A percentile compares a stretch with the other conserved stretches of the same genome.
These are phyloP conservation scores for Ophion slaviceki DNA, from an alignment of 2,888 invertebrate species.

Conservation along the genomic window DNA sequence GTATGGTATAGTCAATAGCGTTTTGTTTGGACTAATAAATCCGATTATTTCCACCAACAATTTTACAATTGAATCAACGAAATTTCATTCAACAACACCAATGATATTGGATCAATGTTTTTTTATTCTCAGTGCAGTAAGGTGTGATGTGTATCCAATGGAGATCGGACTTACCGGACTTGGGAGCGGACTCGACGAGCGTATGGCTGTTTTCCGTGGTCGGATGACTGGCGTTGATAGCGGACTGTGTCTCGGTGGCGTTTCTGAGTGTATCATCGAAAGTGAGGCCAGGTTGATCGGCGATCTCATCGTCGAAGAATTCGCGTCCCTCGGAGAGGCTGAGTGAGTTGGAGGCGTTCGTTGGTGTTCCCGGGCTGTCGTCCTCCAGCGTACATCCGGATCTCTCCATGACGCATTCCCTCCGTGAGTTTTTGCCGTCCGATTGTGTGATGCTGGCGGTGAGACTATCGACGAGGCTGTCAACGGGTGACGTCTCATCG, in stretches of 20 bases:
- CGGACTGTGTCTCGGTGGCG: conserved; percentile 69
- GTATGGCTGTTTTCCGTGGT: conserved; percentile 81
- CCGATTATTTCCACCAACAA: too few species aligned
- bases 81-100: too few species aligned
- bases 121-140: neutral
- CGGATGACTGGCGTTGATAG: conserved; percentile 67
- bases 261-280: conserved; percentile 87
- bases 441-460: conserved; percentile 84
- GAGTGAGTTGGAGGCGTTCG: conserved; percentile 90
- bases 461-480: conserved; percentile 89
- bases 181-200: conserved; percentile 78
- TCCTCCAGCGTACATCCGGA: conserved; percentile 80
- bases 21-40: too few species aligned
- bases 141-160: neutral
- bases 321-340: conserved; percentile 93
- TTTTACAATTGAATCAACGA: too few species aligned
- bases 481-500: conserved; percentile 93
- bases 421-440: conserved; percentile 83
- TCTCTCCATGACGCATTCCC: conserved; percentile 83
- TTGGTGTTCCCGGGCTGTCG: conserved; percentile 90
- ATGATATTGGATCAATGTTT: too few species aligned
- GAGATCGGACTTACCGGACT: conserved; percentile 75
- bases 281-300: conserved; percentile 93
- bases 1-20: too few species aligned
- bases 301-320: conserved; percentile 95